phyloP scores from a whole-genome alignment of 2,113 vertebrate genomes.

The Ailuropoda melanoleuca region DNA sequence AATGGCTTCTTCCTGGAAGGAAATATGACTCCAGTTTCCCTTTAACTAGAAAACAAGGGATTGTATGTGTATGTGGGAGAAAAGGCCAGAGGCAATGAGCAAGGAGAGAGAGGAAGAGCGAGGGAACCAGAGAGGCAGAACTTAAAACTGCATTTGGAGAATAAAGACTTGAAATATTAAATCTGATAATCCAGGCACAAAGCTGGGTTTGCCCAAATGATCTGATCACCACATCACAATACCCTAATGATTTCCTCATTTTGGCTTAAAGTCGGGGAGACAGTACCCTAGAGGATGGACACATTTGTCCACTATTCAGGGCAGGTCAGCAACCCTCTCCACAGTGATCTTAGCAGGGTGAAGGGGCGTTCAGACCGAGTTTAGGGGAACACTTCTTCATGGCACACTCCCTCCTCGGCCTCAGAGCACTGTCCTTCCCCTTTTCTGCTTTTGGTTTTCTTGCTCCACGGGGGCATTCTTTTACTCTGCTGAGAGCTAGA shows the following conservation, averaged over 20 bases:
- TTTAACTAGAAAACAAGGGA: slow-evolving; percentile 10
- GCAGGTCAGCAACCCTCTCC: neutral
- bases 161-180: neutral
- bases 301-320: neutral
- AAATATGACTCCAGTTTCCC: neutral
- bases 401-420: neutral
- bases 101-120: neutral
- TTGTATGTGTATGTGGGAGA: neutral
- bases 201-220: neutral
- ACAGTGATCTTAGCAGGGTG: neutral
- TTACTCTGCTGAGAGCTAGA: neutral
- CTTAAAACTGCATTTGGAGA: neutral
- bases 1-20: slow-evolving; percentile 3
- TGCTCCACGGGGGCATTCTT: accelerated
- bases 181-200: neutral
- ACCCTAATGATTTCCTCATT: neutral
- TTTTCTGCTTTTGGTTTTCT: neutral
- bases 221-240: neutral
- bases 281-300: neutral
- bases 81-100: neutral
- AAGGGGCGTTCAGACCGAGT: neutral
- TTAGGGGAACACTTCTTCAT: neutral
- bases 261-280: neutral
- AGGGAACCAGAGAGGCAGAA: neutral
- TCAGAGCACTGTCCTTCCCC: neutral